Conservation (phyloP, 2,113 vertebrate species). For the Tringa solitaria region DNA sequence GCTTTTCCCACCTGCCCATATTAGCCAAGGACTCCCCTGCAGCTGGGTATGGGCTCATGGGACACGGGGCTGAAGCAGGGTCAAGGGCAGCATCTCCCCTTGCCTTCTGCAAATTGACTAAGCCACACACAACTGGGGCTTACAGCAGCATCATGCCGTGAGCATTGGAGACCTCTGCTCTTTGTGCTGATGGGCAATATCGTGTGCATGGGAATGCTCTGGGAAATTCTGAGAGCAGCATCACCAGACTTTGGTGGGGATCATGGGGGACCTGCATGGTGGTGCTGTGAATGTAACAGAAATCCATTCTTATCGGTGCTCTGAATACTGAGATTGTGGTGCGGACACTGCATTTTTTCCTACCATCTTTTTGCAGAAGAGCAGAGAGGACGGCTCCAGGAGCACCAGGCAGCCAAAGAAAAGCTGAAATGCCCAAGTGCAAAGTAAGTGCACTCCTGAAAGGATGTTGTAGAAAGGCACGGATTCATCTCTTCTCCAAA, state of each 20-base stretch:
- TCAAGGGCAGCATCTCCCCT: not conserved
- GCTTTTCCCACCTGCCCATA: not conserved
- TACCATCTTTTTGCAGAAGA: conserved; percentile 37
- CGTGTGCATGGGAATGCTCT: rapidly evolving
- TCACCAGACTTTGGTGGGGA: not conserved
- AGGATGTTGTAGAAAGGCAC: too few relatives aligned
- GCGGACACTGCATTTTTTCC: not conserved
- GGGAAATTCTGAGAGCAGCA: not conserved
- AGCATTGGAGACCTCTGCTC: rapidly evolving
- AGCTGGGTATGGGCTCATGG: rapidly evolving
- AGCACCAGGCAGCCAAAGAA: conserved; percentile 41
- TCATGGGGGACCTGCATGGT: rapidly evolving
- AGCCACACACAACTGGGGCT: not conserved
- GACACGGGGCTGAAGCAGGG: not conserved
- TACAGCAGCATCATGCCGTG: rapidly evolving
- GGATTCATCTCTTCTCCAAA: too few relatives aligned
- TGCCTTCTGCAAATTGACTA: too few relatives aligned
- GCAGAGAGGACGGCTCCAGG: conserved; percentile 17
- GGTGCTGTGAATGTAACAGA: too few relatives aligned
- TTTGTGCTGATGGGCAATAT: not conserved
- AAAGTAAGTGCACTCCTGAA: conserved; percentile 58
- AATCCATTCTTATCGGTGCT: rapidly evolving
- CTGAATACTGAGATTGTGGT: too few relatives aligned
- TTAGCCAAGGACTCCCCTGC: not conserved
- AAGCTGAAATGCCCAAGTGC: conserved; percentile 23